Conservation (phyloP, 1,140 invertebrate species). For the Archivesica marissinica region DNA sequence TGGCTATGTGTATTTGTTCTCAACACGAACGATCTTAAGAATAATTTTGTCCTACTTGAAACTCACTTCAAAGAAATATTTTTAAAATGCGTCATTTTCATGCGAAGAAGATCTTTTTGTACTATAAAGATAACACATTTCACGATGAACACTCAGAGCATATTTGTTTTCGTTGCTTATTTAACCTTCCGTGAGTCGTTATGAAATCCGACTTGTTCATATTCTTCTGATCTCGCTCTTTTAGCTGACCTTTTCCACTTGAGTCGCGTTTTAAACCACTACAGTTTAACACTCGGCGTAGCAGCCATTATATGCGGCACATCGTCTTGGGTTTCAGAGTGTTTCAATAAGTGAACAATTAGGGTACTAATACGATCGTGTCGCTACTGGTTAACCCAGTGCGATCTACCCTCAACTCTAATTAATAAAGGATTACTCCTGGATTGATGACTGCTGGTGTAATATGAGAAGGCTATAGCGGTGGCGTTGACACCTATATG, state of each 20-base stretch:
- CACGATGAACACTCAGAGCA: background rate
- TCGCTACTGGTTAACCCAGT: background rate
- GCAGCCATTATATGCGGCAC: background rate
- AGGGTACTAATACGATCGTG: slow-evolving; percentile 2
- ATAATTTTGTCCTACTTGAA: slow-evolving; percentile 5
- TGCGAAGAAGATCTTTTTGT: slow-evolving; percentile 29
- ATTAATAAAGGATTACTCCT: slow-evolving; percentile 7
- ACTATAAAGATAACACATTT: slow-evolving; percentile 27
- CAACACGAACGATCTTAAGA: background rate
- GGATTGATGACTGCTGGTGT: slow-evolving; percentile 10
- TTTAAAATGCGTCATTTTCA: slow-evolving; percentile 16
- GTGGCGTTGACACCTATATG: background rate
- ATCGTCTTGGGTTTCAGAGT: background rate
- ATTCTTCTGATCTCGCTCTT: background rate
- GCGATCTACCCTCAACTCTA: slow-evolving; percentile 5
- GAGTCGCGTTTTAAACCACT: background rate
- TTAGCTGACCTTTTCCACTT: background rate
- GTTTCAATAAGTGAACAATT: slow-evolving; percentile 33
- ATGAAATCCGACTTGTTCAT: background rate
- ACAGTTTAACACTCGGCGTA: background rate
- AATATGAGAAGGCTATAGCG: background rate
- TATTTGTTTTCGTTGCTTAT: slow-evolving; percentile 27
- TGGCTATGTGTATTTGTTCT: background rate
- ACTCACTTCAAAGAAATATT: slow-evolving; percentile 34
- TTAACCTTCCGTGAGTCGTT: slow-evolving; percentile 19